Percentiles rank a stretch among this genome's conserved stretches.
Evolutionary conservation across 2,888 invertebrate genomes (phyloP).

Genomic region (Lypha dubia): DNA sequence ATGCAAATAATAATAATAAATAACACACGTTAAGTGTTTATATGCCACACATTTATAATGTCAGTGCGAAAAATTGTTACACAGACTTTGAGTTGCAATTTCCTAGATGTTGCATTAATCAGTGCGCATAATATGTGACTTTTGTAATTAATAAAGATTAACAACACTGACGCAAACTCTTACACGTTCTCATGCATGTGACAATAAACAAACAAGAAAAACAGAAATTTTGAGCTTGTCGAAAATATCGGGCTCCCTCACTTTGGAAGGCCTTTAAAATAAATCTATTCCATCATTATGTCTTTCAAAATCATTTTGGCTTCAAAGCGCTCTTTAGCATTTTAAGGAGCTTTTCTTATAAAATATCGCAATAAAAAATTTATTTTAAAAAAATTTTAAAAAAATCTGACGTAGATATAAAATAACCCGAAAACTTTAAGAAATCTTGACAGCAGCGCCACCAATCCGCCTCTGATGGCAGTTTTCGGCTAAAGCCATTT

Average conservation of each 20-base stretch:
- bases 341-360: too few relatives aligned
- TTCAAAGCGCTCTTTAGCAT: background rate
- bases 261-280: background rate
- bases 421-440: too few relatives aligned
- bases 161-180: conserved; percentile 70
- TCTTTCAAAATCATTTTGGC: background rate
- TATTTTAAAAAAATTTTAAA: too few relatives aligned
- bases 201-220: background rate
- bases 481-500: too few relatives aligned
- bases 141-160: conserved; percentile 82
- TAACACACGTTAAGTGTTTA: conserved; percentile 68
- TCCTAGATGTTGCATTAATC: conserved; percentile 72
- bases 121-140: conserved; percentile 75
- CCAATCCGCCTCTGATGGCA: too few relatives aligned
- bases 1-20: conserved; percentile 55
- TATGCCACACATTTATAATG: conserved; percentile 69
- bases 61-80: conserved; percentile 66
- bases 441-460: too few relatives aligned
- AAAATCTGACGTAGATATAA: too few relatives aligned
- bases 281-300: background rate
- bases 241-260: background rate
- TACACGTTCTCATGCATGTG: conserved; percentile 3
- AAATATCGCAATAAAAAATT: too few relatives aligned
- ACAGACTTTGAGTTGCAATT: conserved; percentile 69
- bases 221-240: background rate